Evolutionary conservation across 2,888 invertebrate species (phyloP).

Genomic region (Eupithecia exiguata): DNA sequence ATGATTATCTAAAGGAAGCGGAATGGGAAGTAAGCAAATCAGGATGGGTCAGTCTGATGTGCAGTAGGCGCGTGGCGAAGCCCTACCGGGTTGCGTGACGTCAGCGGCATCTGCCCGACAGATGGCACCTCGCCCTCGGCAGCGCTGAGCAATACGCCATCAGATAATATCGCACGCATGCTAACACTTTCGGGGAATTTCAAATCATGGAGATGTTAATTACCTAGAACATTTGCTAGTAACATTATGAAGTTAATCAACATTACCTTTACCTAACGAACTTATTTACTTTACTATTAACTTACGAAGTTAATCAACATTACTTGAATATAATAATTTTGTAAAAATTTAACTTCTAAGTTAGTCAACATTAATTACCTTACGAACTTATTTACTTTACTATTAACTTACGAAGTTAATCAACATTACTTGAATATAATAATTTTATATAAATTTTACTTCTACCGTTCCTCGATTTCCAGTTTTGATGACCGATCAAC

Average conservation of each 20-base stretch:
- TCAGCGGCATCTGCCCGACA: conserved; percentile 81
- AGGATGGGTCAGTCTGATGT: conserved; percentile 68
- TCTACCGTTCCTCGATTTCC: background rate
- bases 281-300: too few relatives aligned
- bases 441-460: too few relatives aligned
- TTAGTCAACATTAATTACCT: too few relatives aligned
- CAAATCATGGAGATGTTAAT: conserved; percentile 17
- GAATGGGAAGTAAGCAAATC: conserved; percentile 61
- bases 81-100: conserved; percentile 80
- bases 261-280: too few relatives aligned
- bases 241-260: background rate
- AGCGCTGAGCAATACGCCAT: conserved; percentile 42
- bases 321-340: too few relatives aligned
- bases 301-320: too few relatives aligned
- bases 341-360: too few relatives aligned
- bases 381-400: too few relatives aligned
- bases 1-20: conserved; percentile 23
- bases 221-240: background rate
- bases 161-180: conserved; percentile 79
- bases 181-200: conserved; percentile 48
- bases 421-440: too few relatives aligned
- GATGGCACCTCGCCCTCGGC: conserved; percentile 72
- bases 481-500: background rate
- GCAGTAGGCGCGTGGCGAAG: conserved; percentile 68
- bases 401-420: too few relatives aligned